Evolutionary conservation across 2,797 vertebrate genomes (phyloP).

Genomic region (Cottoperca gobio): DNA sequence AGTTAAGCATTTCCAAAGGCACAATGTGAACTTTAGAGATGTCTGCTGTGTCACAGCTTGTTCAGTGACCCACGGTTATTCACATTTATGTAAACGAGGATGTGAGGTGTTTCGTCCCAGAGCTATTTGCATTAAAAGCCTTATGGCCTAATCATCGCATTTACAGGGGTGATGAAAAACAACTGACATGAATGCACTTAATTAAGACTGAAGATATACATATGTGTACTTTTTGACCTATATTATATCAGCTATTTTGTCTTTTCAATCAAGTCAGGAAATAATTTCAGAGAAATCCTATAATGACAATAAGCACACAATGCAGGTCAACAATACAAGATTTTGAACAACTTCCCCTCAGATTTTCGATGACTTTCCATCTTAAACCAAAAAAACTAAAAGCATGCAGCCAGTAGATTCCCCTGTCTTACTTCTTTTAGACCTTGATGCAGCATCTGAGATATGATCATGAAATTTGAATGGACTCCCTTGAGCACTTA

Average conservation of each 20-base stretch:
- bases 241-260: neutral
- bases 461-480: conserved; percentile 67
- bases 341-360: conserved; percentile 12
- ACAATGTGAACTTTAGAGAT: conserved; percentile 46
- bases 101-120: conserved; percentile 5
- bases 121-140: conserved; percentile 36
- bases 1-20: conserved; percentile 49
- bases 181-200: neutral
- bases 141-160: conserved; percentile 2
- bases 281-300: neutral
- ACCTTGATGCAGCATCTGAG: conserved; percentile 42
- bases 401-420: conserved; percentile 16
- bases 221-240: neutral
- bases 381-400: conserved; percentile 1
- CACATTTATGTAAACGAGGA: conserved; percentile 60
- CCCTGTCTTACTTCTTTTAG: conserved; percentile 49
- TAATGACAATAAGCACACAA: neutral
- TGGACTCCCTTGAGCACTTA: conserved; percentile 47
- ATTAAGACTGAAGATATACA: neutral
- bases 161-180: conserved; percentile 6
- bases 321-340: neutral
- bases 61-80: conserved; percentile 59
- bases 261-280: neutral
- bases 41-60: conserved; percentile 27
- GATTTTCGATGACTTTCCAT: neutral